Evolutionary conservation across 2,113 vertebrate species (phyloP), one percentile per base, ranked within the genome.

Genomic region (Epinephelus lanceolatus): DNA sequence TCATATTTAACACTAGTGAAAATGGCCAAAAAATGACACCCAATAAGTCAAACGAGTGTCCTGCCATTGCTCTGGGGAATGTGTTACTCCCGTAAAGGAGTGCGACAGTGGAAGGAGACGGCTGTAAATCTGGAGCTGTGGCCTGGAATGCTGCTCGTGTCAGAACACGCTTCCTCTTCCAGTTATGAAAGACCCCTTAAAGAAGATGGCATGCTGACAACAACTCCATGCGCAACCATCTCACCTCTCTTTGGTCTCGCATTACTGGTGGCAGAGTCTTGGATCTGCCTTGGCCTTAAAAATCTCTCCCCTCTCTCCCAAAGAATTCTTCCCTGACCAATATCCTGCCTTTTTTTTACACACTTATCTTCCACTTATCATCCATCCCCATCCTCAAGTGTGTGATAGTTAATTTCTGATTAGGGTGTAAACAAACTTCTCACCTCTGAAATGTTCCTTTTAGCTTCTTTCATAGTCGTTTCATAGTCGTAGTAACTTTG

Each of bases 141-240:
- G 89, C 85, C 92, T 94, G 94, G 93, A 95, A 96, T 96, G 94
- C 86, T 66, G 76, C 74, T 94, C 94, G 3, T 95, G 96, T 96
- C 91, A 51, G 94, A 93, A 93, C 95, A 91, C 59, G 95, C 87
- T 88, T 88, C 85, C 81, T 88, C 83, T 88, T 89, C 80, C 76
- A 78, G 88, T 94, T 94, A 94, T 94, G 93, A 95, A 96, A 94
- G 94, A 95, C 94, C 95, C 95, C 94, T 94, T 81, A 88, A 89
- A 93, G 78, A 86, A 86, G 85, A 83, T 89, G 84, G 89, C 85
- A 85, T 66, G 79, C 78, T 67, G 89, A 89, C 92, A 93, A 84
- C 88, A 90, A 33, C 87, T 85, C 74, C 59, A 33, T 13, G 56
- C 57, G 45, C 56, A 75, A 47, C 73, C 71, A 19, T 74, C 74